Percentiles rank a stretch among this genome's conserved stretches.
phyloP scores from a whole-genome alignment of 2,797 vertebrate species.

The Tragelaphus oryx region DNA sequence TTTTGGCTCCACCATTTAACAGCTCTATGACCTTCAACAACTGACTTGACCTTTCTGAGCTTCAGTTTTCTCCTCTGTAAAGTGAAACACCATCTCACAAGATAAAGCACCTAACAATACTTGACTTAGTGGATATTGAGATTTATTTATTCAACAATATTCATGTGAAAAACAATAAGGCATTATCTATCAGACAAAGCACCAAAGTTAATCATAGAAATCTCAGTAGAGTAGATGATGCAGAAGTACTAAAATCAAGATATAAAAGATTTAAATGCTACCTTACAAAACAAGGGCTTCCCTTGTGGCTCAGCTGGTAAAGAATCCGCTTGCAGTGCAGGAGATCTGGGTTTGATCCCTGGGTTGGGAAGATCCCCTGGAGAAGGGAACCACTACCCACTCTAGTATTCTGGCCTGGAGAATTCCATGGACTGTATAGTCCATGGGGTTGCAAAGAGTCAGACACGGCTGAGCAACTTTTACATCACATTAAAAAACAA shows the following conservation, averaged over 20 bases:
- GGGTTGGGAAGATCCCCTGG: neutral
- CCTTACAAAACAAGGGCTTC: neutral
- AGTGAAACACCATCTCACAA: neutral
- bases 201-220: neutral
- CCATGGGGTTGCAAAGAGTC: neutral
- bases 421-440: neutral
- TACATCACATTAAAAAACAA: neutral
- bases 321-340: neutral
- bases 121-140: neutral
- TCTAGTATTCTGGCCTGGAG: neutral
- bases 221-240: neutral
- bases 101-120: neutral
- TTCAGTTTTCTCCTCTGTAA: neutral
- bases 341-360: neutral
- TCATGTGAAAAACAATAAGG: neutral
- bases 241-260: neutral
- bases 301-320: neutral
- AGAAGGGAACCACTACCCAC: neutral
- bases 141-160: slow-evolving; percentile 13
- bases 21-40: neutral
- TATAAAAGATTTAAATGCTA: neutral
- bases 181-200: neutral
- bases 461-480: neutral
- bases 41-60: neutral
- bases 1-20: neutral